A percentile compares a stretch with the other conserved stretches of the same genome.
Evolutionary conservation across 1,140 invertebrate species (phyloP).

Genomic region (Venturia canescens): DNA sequence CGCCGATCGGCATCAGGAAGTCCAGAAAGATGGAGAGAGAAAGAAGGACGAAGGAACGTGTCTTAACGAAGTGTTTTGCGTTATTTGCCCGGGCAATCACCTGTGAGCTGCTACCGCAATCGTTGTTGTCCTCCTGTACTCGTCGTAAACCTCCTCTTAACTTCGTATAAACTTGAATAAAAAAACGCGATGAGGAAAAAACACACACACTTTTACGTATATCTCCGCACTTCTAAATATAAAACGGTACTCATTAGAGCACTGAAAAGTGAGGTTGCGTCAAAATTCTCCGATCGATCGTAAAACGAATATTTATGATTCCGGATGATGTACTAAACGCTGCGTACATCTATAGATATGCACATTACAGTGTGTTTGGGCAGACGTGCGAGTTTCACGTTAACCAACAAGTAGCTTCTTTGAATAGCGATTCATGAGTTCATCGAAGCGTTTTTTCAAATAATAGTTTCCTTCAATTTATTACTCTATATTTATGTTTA

Average conservation of each 20-base stretch:
- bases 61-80: slow-evolving; percentile 49
- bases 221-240: slow-evolving; percentile 1
- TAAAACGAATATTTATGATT: slow-evolving; percentile 44
- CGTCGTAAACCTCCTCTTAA: slow-evolving; percentile 22
- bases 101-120: slow-evolving; percentile 25
- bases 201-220: neutral
- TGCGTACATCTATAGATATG: neutral
- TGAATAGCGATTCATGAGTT: neutral
- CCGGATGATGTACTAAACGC: neutral
- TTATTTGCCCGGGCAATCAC: slow-evolving; percentile 44
- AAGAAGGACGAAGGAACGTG: slow-evolving; percentile 46
- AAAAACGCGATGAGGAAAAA: neutral
- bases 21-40: slow-evolving; percentile 50
- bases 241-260: slow-evolving; percentile 23
- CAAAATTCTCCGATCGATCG: slow-evolving; percentile 34
- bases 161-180: neutral
- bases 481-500: too few species aligned
- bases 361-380: neutral
- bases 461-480: too few species aligned
- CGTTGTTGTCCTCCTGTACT: neutral
- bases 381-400: neutral
- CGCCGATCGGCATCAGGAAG: slow-evolving; percentile 40
- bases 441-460: too few species aligned
- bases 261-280: slow-evolving; percentile 9
- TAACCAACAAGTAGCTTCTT: neutral